Percentiles rank a stretch among this genome's conserved stretches.
Evolutionary conservation across 2,797 vertebrate species (phyloP).

Genomic region (Neopelma chrysocephalum): DNA sequence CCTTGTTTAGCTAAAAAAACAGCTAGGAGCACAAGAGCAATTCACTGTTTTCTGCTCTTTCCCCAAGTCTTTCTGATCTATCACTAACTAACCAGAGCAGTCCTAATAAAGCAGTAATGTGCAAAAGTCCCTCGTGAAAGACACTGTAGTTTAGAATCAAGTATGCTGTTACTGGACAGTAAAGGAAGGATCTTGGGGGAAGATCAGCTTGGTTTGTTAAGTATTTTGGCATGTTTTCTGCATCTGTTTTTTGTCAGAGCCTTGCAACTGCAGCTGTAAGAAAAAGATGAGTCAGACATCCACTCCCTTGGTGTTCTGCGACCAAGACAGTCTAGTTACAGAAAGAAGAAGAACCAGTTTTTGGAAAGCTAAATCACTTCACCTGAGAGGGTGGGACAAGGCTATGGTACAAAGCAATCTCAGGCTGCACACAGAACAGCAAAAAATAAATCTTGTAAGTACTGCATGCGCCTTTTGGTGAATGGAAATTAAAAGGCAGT

Average conservation of each 20-base stretch:
- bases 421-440: neutral
- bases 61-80: neutral
- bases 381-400: neutral
- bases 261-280: neutral
- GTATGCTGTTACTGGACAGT: neutral
- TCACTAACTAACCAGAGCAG: neutral
- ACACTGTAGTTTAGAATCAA: neutral
- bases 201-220: neutral
- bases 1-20: neutral
- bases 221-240: neutral
- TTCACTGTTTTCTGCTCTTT: neutral
- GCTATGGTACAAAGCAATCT: neutral
- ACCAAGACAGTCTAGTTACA: neutral
- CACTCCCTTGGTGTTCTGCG: neutral
- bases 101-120: neutral
- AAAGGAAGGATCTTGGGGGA: neutral
- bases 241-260: neutral
- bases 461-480: neutral
- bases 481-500: neutral
- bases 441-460: neutral
- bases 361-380: neutral
- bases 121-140: neutral
- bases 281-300: neutral
- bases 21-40: neutral
- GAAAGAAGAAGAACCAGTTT: neutral